Evolutionary conservation across 2,797 vertebrate genomes (phyloP), one percentile per base, ranked within the genome.

Genomic region (Esox masquinongy): DNA sequence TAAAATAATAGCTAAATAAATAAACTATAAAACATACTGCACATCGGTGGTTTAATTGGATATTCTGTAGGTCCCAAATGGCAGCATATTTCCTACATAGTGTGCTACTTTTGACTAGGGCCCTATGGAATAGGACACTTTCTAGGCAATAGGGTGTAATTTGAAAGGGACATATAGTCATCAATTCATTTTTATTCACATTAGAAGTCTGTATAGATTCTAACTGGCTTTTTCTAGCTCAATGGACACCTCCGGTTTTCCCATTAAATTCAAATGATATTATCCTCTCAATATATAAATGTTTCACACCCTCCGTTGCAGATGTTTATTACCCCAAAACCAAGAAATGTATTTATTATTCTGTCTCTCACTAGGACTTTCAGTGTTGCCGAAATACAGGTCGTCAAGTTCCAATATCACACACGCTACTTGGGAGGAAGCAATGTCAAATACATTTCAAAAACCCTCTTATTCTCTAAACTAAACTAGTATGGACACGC

Each of bases 1-100:
- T 12, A 49, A 63, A 68, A 76, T 68, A 68, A 34, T 43, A 29
- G 63, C 50, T 67, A 68, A 63, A 74, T 64, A 76, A 63, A 50
- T 49, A 1, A 70, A 26, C 70, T 31, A 70, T 50, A 73, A 36
- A 59, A 53, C 26, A 36, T 73, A 29, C 6, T 24, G 49, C 66
- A 70, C 31, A 16, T 59, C 53, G 70, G 64, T 53, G 43, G 75
- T 68, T 63, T 47, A 70, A 49, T 73, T 47, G 43, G 43, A 11
- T 11, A 12, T 47, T 11, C 12, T 47, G 43, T 47, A 47, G 43
- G 43, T 47, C 12, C 43, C 43, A 47, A 47, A 47, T 47, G 12
- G 43, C 9, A 47, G 9, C 43, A 7, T 47, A 47, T 47, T 11
- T 47, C 43, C 12, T 47, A 14, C 43, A 47, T 47, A 47, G 43